Evolutionary conservation across 2,113 vertebrate species (phyloP), one percentile per base, ranked within the genome.

Genomic region (Electrona antarctica): DNA sequence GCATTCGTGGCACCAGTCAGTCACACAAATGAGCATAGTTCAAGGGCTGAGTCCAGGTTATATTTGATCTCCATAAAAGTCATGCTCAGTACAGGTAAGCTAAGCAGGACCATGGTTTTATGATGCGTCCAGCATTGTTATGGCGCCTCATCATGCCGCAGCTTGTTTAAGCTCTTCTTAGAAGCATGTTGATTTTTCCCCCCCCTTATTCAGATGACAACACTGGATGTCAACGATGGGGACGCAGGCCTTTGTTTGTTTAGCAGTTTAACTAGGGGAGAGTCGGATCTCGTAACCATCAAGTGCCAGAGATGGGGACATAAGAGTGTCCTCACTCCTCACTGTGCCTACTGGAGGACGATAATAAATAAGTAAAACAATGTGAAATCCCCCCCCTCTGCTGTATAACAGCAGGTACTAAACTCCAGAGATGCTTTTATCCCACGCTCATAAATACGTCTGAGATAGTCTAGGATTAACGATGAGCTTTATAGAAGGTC

Each of bases 391-490:
- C 7, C 57, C 10, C 54, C 58, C 47, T 5, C 10, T 11, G 55
- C 74, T 78, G 64, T 54, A 60, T 62, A 51, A 41, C 61, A 55
- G 55, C 52, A 41, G 33, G 33, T 41, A 41, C 73, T 60, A 29
- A 56, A 15, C 50, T 51, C 7, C 14, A n/a, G 67, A 10, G 58
- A 56, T n/a, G 15, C 59, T 76, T 77, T 76, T 15, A 81, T 81
- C 66, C 72, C 51, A 11, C 60, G 28, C 59, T 83, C 46, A 8
- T 80, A 80, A 79, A 82, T 77, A 80, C 72, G 47, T 78, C 67
- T 41, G 33, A 6, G 5, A 41, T 41, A 21, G 21, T 21, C 21
- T 21, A 60, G 41, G 71, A 81, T 66, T 21, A 82, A 73, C 4
- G 67, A 63, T 61, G 68, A 73, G 79, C 77, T 78, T 77, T 68